phyloP scores from a whole-genome alignment of 2,113 vertebrate species.

The rat (Rattus norvegicus) region GRCr8 NC_086027.1:26599001-26599500 shows the following conservation, averaged over 20 bases:
- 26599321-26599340: not conserved
- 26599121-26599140: no score
- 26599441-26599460: not conserved
- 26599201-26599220: not conserved
- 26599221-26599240: not conserved
- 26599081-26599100: no score
- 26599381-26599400: not conserved
- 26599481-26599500: not conserved
- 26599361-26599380: not conserved
- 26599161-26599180: not conserved
- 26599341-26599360: not conserved
- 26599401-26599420: not conserved
- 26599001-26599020: no score
- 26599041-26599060: no score
- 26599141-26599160: not conserved
- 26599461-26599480: not conserved
- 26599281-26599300: not conserved
- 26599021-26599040: no score
- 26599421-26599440: not conserved
- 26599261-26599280: not conserved
- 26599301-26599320: not conserved
- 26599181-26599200: not conserved
- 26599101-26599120: no score
- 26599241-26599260: not conserved
- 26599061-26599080: no score